These are phyloP conservation scores for Zoanthus sociatus DNA, from an alignment of 92 coral and sea anemone species.

Conservation along the genomic window DNA sequence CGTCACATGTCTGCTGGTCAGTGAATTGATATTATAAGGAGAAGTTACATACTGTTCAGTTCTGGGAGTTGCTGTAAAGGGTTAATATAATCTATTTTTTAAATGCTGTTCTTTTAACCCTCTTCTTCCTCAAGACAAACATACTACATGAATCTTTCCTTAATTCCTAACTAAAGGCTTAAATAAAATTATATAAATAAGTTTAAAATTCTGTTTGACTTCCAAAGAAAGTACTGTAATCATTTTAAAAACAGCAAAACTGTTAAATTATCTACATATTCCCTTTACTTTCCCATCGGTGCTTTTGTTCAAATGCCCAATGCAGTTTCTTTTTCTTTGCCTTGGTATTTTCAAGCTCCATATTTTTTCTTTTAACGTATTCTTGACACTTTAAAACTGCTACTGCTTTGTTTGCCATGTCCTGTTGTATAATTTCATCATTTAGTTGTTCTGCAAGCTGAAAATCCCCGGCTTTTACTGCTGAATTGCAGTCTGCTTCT, in stretches of 20 bases:
- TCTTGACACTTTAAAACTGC: conserved; percentile 79
- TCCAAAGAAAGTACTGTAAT: neutral
- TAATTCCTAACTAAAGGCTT: no score
- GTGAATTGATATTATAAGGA: no score
- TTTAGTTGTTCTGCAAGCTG: conserved; percentile 78
- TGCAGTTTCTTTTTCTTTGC: conserved; percentile 81
- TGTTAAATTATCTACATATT: conserved; percentile 69
- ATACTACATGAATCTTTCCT: no score
- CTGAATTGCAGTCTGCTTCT: conserved; percentile 73
- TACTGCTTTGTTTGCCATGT: conserved; percentile 72
- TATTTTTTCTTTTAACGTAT: conserved; percentile 71
- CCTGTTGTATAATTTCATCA: conserved; percentile 75
- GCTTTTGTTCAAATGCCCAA: conserved; percentile 99
- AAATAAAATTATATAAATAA: no score
- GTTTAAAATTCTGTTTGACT: neutral
- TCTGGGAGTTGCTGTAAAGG: no score
- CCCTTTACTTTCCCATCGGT: conserved; percentile 99
- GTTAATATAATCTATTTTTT: no score
- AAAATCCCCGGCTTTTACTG: conserved; percentile 72
- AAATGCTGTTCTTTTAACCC: no score
- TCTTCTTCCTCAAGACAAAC: no score
- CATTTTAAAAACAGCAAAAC: neutral
- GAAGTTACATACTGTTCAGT: no score
- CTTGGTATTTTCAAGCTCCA: conserved; percentile 67
- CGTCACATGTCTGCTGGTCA: no score